Evolutionary conservation across 2,113 vertebrate genomes (phyloP).

Genomic region (Pseudois nayaur): DNA sequence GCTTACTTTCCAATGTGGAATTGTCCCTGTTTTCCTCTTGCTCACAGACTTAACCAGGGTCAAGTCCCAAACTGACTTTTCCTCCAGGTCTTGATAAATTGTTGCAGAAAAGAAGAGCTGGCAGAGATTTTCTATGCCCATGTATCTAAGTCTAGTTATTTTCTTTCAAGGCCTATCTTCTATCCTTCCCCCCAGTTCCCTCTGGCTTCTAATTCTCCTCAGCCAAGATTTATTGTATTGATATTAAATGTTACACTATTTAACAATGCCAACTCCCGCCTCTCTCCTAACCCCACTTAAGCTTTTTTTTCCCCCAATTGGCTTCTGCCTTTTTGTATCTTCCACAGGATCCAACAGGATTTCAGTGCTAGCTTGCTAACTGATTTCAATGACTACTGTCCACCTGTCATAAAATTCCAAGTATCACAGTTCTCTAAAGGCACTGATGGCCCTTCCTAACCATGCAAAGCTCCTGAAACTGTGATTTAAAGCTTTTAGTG

Average conservation of each 20-base stretch:
- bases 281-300: background rate
- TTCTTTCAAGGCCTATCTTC: background rate
- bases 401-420: background rate
- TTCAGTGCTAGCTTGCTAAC: background rate
- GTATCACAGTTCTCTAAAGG: background rate
- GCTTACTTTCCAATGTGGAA: background rate
- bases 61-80: background rate
- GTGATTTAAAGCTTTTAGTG: background rate
- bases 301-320: background rate
- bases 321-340: background rate
- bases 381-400: background rate
- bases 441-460: background rate
- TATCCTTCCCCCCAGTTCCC: background rate
- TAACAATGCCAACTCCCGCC: background rate
- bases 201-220: background rate
- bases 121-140: background rate
- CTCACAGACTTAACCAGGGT: background rate
- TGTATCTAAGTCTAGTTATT: background rate
- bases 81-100: background rate
- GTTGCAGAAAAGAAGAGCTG: background rate
- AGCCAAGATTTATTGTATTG: background rate
- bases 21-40: background rate
- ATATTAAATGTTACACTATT: background rate
- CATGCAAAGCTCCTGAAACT: background rate
- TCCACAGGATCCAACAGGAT: background rate